Conservation (phyloP, 2,888 invertebrate species). For the Epinotia bilunana region DNA sequence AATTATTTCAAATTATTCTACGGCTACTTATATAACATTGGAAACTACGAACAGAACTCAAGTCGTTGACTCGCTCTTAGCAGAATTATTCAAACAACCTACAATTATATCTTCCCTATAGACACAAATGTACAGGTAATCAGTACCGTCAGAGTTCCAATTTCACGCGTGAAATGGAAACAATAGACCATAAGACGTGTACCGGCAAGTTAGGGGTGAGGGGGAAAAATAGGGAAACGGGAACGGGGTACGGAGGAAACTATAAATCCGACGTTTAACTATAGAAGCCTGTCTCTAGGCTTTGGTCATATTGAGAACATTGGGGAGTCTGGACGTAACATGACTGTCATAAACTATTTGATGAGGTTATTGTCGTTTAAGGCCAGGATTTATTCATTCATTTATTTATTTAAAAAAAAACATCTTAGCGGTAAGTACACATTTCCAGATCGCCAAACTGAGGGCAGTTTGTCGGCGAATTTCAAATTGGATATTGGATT, state of each 20-base stretch:
- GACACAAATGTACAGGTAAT: conserved; percentile 38
- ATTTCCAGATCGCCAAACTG: no score
- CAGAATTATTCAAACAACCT: conserved; percentile 7
- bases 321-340: conserved; percentile 3
- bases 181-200: conserved; percentile 42
- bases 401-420: no score
- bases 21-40: no score
- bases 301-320: conserved; percentile 16
- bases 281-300: conserved; percentile 10
- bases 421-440: no score
- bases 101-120: conserved; percentile 24
- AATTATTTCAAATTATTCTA: no score
- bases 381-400: no score
- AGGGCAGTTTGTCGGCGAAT: no score
- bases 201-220: conserved; percentile 38
- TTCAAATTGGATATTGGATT: no score
- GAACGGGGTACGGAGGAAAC: neutral
- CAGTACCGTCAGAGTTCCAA: conserved; percentile 31
- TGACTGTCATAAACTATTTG: neutral
- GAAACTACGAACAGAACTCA: neutral
- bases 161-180: conserved; percentile 43
- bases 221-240: conserved; percentile 5
- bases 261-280: conserved; percentile 14
- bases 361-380: no score
- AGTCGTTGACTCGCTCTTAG: neutral